Percentiles rank a stretch among this genome's conserved stretches.
These are phyloP conservation scores for Gadus macrocephalus DNA, from an alignment of 2,113 vertebrate species.

Conservation along the genomic window DNA sequence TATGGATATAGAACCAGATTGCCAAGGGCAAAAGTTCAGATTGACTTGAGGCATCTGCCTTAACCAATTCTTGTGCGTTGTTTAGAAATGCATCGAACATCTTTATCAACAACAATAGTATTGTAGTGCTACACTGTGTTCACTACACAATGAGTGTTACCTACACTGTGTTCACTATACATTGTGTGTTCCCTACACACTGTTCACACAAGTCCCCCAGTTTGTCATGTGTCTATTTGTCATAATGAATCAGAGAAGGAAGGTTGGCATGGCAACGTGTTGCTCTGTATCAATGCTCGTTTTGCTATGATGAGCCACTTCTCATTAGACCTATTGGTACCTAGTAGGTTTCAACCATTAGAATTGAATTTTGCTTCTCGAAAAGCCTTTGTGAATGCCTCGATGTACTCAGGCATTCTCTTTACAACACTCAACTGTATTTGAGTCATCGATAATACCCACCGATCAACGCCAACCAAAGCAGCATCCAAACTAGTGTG, in stretches of 20 bases:
- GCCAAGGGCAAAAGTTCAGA: too few relatives aligned
- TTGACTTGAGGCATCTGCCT: too few relatives aligned
- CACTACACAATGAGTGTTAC: too few relatives aligned
- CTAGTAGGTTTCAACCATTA: background rate
- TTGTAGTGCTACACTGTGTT: background rate
- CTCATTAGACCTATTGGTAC: background rate
- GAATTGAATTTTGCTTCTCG: background rate
- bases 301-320: background rate
- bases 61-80: too few relatives aligned
- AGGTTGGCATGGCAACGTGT: conserved; percentile 21
- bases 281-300: conserved; percentile 1
- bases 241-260: conserved; percentile 36
- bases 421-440: too few relatives aligned
- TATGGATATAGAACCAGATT: too few relatives aligned
- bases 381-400: background rate
- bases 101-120: too few relatives aligned
- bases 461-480: too few relatives aligned
- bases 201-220: conserved; percentile 9
- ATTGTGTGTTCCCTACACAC: conserved; percentile 26
- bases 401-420: too few relatives aligned
- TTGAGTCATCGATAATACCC: too few relatives aligned
- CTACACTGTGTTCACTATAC: background rate
- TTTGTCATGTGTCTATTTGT: conserved; percentile 2
- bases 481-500: too few relatives aligned
- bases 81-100: too few relatives aligned